Base-by-base conservation (phyloP, 30 jellyfish, hydroid and myxozoan genomes). In the Turritopsis dohrnii region DNA sequence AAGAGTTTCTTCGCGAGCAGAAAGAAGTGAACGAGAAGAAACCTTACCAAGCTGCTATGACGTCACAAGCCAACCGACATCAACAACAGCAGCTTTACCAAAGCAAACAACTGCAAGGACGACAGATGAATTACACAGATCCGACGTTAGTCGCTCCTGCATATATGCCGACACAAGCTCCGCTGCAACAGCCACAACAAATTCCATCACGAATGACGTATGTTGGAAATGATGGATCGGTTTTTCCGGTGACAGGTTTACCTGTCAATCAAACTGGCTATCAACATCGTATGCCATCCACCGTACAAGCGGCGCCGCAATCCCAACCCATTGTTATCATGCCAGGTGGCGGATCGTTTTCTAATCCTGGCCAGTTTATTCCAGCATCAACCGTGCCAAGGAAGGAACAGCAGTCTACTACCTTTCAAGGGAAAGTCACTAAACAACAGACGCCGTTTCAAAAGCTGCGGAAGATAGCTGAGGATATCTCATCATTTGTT, bases 241-340 rank as follows among this genome's bases (percentile, higher is more conserved):
- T 74, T 22, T 74, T 74, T 29, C 83, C 83, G 16, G 83, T 74
- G 1, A 74, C 83, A 26, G 83, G 83, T 13, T n/a, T 74, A 27
- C 83, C 83, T 29, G 31, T 74, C 13, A 74, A 74, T 29, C 83
- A 74, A n/a, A 18, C 83, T 74, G 65, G 53, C 16, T 74, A 30
- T 25, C 81, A 30, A 30, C 80, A n/a, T 4, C 88, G 52, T 16
- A 73, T 29, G 30, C 28, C 88, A 28, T 20, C n/a, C 30, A 27
- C 30, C 13, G 84, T 24, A 5, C 89, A 23, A 66, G 25, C 65
- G 13, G 20, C 8, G 69, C 28, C 66, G 8, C 52, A 76, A 5
- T 75, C 88, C 27, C 93, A 77, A 29, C 96, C 96, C 7, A 88
- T 88, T 28, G 96, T 88, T 54, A 88, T 88, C n/a, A 88, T 88